These are phyloP conservation scores for Rotaria sp. DNA, from an alignment of 2,888 invertebrate species.

Conservation along the genomic window DNA sequence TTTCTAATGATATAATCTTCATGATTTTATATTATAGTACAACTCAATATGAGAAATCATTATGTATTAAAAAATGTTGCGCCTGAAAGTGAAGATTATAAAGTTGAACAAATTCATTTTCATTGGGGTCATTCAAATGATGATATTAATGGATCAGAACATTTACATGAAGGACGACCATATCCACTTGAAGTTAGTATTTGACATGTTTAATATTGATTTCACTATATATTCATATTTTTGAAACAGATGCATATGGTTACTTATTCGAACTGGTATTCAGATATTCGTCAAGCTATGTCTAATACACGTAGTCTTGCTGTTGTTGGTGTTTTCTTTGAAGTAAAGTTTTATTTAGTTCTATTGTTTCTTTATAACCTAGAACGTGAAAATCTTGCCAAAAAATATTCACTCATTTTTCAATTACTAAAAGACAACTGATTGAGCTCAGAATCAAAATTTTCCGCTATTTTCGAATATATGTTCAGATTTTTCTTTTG, in stretches of 20 bases:
- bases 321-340: not conserved
- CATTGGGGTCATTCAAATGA: not conserved
- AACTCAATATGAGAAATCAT: not conserved
- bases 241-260: slow-evolving; percentile 1
- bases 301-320: not conserved
- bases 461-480: no score
- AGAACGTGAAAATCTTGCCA: no score
- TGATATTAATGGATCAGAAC: not conserved
- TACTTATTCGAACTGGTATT: not conserved
- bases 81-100: not conserved
- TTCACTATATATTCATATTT: not conserved
- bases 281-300: not conserved
- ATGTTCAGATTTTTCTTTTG: no score
- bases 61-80: not conserved
- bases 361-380: no score
- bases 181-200: not conserved
- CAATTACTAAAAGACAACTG: no score
- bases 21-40: not conserved
- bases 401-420: no score
- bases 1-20: no score
- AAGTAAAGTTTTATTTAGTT: not conserved
- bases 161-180: not conserved
- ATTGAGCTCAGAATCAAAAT: no score
- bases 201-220: no score
- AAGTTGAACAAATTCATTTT: not conserved